Evolutionary conservation across 2,113 vertebrate species (phyloP).

Genomic region (Microcebus griseorufus): DNA sequence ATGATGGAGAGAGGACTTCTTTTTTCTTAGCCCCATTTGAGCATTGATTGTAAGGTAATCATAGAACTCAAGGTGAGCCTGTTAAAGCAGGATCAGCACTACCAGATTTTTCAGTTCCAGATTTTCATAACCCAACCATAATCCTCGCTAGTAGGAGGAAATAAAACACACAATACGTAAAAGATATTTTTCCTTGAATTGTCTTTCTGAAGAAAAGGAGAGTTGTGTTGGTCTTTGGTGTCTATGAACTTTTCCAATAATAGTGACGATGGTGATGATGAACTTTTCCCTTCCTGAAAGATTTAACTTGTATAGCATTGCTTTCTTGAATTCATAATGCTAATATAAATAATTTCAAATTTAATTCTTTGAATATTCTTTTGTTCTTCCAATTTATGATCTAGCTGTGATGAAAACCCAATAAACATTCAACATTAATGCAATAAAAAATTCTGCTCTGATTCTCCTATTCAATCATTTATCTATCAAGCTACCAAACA

Average conservation of each 20-base stretch:
- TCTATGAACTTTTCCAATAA: not conserved
- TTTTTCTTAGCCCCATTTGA: constrained; percentile 54
- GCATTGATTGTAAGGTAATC: constrained; percentile 71
- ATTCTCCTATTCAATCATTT: not conserved
- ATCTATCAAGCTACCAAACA: not conserved
- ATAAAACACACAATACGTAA: not conserved
- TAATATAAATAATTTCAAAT: constrained; percentile 1
- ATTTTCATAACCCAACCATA: constrained; percentile 1
- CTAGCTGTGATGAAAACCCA: not conserved
- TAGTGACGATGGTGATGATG: not conserved
- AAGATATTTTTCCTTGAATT: not conserved
- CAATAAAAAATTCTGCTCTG: not conserved
- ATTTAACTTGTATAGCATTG: constrained; percentile 10
- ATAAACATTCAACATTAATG: not conserved
- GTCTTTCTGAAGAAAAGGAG: not conserved
- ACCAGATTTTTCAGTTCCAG: not conserved
- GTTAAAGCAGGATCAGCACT: constrained; percentile 56
- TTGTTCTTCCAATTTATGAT: not conserved
- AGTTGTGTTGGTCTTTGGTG: not conserved
- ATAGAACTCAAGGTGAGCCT: constrained; percentile 60
- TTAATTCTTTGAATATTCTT: not conserved
- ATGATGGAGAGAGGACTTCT: constrained; percentile 53
- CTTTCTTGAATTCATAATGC: not conserved
- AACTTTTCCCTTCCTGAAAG: not conserved
- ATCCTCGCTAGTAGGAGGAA: not conserved